Evolutionary conservation across 2,888 invertebrate species (phyloP), one percentile per base, ranked within the genome.

Genomic region (Melangyna quadrimaculata): DNA sequence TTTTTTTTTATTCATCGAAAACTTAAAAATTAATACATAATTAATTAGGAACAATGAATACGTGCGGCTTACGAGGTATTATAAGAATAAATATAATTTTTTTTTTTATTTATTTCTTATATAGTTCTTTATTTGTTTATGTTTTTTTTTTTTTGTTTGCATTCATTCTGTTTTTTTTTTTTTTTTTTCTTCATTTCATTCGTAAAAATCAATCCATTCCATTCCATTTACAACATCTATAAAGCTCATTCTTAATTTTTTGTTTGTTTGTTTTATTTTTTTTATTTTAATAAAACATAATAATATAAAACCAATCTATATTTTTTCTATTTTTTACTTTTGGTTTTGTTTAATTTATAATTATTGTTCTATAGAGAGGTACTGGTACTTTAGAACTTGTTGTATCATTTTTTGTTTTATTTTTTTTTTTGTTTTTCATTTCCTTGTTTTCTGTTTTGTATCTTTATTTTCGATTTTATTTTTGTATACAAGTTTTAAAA

Each of bases 21-120:
- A 57, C 55, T 37, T 53, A 67, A 82, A 78, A 53, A 51, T 29
- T 45, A 82, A 55, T 67, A 67, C 43, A 63, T 55, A 80, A 72
- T 61, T 63, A 61, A 55, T 72, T 84, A 84, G 84, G 84, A 84
- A 84, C 84, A 84, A 80, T 84, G 80, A 80, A 84, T 84, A 84
- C 84, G 84, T 84, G 75, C 71, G 80, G 80, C 69, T 72, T 80
- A 80, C 72, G 84, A 84, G 84, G 72, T 84, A 80, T 75, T 69
- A 63, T 71, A 71, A 61, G 59, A 71, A 80, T 84, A 72, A 84
- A 72, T 67, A 17, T 55, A 40, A 35, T 9, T 32, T 19, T 17
- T 63, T 40, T 71, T n/a, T 29, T 32, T 73, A 35, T 32, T 19
- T 17, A 53, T 40, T 71, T n/a, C 40, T 32, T 73, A 35, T 72